Percentiles rank a stretch among this genome's conserved stretches.
phyloP scores from a whole-genome alignment of 2,113 vertebrate genomes.

The Rhynchopsitta pachyrhyncha region DNA sequence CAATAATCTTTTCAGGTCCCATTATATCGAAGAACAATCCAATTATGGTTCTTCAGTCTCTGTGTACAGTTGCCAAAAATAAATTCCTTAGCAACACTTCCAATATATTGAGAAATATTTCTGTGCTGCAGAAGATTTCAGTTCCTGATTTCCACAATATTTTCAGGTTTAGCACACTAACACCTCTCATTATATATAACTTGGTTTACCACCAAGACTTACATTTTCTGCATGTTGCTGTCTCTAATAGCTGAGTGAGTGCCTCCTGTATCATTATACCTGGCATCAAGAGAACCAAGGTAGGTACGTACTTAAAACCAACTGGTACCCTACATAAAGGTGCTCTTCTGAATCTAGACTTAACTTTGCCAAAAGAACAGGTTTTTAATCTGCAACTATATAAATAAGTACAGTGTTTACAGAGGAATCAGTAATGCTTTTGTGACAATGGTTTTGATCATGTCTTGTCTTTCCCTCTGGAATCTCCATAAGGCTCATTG shows the following conservation, averaged over 20 bases:
- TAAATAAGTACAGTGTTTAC: not conserved
- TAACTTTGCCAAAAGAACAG: not conserved
- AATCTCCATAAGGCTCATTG: not conserved
- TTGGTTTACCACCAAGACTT: not conserved
- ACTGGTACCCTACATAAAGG: not conserved
- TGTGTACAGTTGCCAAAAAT: not conserved
- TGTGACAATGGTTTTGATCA: not conserved
- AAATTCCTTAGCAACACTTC: not conserved
- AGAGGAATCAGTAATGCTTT: not conserved
- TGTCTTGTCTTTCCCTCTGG: not conserved
- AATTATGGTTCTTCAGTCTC: constrained; percentile 8
- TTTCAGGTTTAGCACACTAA: not conserved
- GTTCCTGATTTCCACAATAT: not conserved
- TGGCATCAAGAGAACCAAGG: not conserved
- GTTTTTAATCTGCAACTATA: not conserved
- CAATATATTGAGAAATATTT: not conserved
- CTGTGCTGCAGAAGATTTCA: not conserved
- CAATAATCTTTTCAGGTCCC: constrained; percentile 1
- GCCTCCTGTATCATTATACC: not conserved
- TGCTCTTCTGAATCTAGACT: not conserved
- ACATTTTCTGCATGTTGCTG: not conserved
- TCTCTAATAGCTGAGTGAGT: not conserved
- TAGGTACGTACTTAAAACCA: not conserved
- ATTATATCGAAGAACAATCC: constrained; percentile 38
- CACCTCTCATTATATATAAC: not conserved